A percentile compares a stretch with the other conserved stretches of the same genome.
These are phyloP conservation scores for Steatocranus sp. DNA, from an alignment of 2,797 vertebrate genomes.

Conservation along the genomic window DNA sequence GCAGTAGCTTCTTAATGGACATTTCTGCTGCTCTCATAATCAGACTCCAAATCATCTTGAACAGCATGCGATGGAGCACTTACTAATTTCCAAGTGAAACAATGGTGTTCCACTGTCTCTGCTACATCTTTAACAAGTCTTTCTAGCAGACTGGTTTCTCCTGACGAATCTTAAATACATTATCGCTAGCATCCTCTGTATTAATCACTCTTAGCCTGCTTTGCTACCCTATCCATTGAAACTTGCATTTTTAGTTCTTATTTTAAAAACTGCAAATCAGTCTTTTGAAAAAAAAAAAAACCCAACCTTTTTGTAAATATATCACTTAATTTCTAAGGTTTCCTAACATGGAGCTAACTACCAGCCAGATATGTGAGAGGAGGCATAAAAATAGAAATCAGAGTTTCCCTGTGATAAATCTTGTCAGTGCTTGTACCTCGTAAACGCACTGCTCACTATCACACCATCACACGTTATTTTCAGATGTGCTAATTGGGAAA, in stretches of 20 bases:
- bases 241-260: not conserved
- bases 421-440: not conserved
- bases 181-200: not conserved
- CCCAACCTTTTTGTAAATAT: not conserved
- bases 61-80: not conserved
- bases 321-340: not conserved
- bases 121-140: not conserved
- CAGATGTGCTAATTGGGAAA: slow-evolving; percentile 59
- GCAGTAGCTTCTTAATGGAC: not conserved
- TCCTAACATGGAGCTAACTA: not conserved
- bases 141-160: not conserved
- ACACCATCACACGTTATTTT: slow-evolving; percentile 42
- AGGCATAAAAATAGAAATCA: not conserved
- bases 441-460: not conserved
- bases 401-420: not conserved
- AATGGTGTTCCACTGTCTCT: not conserved
- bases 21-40: not conserved
- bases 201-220: not conserved
- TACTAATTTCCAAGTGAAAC: not conserved
- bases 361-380: not conserved
- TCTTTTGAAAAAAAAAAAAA: not conserved
- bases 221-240: not conserved
- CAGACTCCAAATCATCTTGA: slow-evolving; percentile 8
- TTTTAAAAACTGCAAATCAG: not conserved
- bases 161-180: not conserved